These are phyloP conservation scores for Corythornis madagascariensis DNA, from an alignment of 2,113 vertebrate genomes.

Conservation along the genomic window DNA sequence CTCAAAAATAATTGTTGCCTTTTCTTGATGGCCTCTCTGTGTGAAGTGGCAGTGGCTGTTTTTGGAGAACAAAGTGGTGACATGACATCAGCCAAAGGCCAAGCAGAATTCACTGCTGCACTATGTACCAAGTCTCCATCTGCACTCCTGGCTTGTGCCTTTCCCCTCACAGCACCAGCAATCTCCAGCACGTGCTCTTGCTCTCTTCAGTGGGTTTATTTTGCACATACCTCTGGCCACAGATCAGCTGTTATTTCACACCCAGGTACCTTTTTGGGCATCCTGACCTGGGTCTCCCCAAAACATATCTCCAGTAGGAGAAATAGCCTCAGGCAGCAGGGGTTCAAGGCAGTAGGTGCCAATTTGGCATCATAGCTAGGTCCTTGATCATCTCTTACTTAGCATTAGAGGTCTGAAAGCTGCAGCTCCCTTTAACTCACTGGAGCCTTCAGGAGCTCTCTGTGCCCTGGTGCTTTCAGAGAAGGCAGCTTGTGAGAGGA, in stretches of 20 bases:
- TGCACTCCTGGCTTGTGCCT: neutral
- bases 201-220: neutral
- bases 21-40: neutral
- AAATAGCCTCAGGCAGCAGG: neutral
- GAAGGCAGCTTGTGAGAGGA: neutral
- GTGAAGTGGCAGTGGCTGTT: neutral
- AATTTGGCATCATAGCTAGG: neutral
- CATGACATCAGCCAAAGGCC: neutral
- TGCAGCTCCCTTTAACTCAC: neutral
- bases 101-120: neutral
- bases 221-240: neutral
- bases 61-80: neutral
- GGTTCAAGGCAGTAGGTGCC: neutral
- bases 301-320: neutral
- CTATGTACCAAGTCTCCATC: rapidly evolving
- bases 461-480: rapidly evolving
- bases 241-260: neutral
- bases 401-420: neutral
- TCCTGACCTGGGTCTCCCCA: neutral
- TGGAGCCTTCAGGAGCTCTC: neutral
- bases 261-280: neutral
- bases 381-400: neutral
- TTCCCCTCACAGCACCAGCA: neutral
- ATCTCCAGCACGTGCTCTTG: rapidly evolving
- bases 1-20: neutral